These are phyloP conservation scores for Drosophila seclusa DNA, from an alignment of 2,888 invertebrate genomes.

Conservation along the genomic window DNA sequence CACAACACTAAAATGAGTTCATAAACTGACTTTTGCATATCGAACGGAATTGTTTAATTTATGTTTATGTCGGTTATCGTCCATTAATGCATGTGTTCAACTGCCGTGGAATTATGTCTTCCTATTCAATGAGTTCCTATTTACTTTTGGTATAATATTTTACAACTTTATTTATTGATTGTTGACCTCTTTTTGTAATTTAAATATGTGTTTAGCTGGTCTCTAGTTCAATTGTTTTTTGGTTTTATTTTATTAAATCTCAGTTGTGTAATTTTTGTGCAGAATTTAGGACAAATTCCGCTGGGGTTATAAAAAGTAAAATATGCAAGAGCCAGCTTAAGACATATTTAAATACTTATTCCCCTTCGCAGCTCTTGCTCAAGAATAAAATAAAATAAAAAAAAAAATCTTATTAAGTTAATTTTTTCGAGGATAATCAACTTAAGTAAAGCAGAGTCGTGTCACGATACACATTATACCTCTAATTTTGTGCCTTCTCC, in stretches of 20 bases:
- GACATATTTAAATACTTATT: background rate
- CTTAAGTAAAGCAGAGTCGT: background rate
- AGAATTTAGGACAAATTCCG: background rate
- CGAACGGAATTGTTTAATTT: background rate
- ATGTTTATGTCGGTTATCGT: background rate
- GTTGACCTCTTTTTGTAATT: background rate
- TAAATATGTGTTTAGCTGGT: background rate
- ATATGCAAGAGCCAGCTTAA: background rate
- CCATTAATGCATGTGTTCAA: background rate
- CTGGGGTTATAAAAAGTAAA: background rate
- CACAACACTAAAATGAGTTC: background rate
- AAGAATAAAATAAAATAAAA: background rate
- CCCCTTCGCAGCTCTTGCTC: fast-evolving
- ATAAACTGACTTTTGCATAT: background rate
- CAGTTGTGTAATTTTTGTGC: background rate
- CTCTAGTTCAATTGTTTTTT: background rate
- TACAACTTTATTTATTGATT: background rate
- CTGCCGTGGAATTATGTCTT: background rate
- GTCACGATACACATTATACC: background rate
- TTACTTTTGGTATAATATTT: background rate
- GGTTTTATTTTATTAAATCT: background rate
- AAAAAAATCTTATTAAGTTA: background rate
- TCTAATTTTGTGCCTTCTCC: background rate
- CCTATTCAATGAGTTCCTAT: background rate
- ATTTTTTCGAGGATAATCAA: background rate